Evolutionary conservation across 2,797 vertebrate species (phyloP).

Genomic region (Crenichthys baileyi): DNA sequence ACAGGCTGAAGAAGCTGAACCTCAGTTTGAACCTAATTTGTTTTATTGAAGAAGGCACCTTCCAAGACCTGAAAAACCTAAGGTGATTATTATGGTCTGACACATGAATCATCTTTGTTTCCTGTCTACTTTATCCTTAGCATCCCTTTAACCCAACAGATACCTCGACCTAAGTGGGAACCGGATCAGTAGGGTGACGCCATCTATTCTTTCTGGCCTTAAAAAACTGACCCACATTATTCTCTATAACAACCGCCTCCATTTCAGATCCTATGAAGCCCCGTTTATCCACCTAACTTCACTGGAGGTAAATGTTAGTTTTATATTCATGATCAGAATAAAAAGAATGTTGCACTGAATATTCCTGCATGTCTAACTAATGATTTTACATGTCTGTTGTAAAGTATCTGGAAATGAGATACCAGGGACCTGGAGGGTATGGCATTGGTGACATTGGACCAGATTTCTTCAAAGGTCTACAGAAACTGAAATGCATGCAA

Average conservation of each 20-base stretch:
- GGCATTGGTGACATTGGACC: slow-evolving; percentile 36
- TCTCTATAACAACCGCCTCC: slow-evolving; percentile 46
- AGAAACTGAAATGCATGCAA: neutral
- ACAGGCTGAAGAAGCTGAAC: slow-evolving; percentile 20
- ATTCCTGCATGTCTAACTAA: too few species aligned
- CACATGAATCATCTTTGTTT: neutral
- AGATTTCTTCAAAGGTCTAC: slow-evolving; percentile 31
- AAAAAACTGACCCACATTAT: slow-evolving; percentile 10
- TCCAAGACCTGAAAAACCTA: slow-evolving; percentile 26
- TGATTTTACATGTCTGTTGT: neutral
- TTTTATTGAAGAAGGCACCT: slow-evolving; percentile 34
- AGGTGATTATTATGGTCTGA: slow-evolving; percentile 7
- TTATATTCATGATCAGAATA: neutral
- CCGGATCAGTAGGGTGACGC: slow-evolving; percentile 44
- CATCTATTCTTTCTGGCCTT: slow-evolving; percentile 36
- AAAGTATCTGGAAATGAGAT: slow-evolving; percentile 38
- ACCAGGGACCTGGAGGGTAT: slow-evolving; percentile 45
- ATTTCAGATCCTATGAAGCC: slow-evolving; percentile 24
- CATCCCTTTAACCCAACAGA: slow-evolving; percentile 5
- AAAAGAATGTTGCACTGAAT: neutral
- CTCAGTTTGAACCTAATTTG: slow-evolving; percentile 47
- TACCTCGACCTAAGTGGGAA: slow-evolving; percentile 47
- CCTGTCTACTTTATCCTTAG: neutral
- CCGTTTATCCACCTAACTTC: slow-evolving; percentile 36
- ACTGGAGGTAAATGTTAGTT: slow-evolving; percentile 27